Evolutionary conservation across 2,113 vertebrate species (phyloP).

Genomic region (Salminus brasiliensis): DNA sequence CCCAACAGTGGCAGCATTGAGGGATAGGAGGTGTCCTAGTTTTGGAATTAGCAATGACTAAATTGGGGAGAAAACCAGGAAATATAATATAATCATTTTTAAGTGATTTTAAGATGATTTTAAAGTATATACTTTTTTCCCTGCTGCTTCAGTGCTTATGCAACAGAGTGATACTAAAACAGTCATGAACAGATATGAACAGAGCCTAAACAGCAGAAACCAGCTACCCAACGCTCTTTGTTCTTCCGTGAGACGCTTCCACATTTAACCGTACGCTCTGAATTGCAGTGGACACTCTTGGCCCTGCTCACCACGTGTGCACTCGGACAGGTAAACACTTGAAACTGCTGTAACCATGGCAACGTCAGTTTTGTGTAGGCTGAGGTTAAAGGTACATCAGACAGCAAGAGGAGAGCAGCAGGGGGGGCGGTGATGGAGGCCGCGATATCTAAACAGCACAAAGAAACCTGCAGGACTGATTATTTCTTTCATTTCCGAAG

Average conservation of each 20-base stretch:
- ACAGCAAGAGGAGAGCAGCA: slow-evolving; percentile 45
- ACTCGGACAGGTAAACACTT: slow-evolving; percentile 54
- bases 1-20: too few relatives aligned
- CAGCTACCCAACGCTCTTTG: not conserved
- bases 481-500: slow-evolving; percentile 16
- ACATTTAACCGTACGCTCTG: slow-evolving; percentile 17
- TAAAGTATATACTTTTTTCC: too few relatives aligned
- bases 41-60: too few relatives aligned
- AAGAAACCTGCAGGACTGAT: slow-evolving; percentile 8
- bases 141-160: too few relatives aligned
- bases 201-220: too few relatives aligned
- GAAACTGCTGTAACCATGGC: slow-evolving; percentile 69
- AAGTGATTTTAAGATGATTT: too few relatives aligned
- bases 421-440: slow-evolving; percentile 58
- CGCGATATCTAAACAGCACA: slow-evolving; percentile 15
- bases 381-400: slow-evolving; percentile 65
- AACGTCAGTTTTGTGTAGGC: slow-evolving; percentile 60
- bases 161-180: not conserved
- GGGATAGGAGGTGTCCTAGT: too few relatives aligned
- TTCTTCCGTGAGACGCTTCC: not conserved
- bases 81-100: too few relatives aligned
- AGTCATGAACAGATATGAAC: not conserved
- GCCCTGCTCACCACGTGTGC: not conserved
- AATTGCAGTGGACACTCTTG: slow-evolving; percentile 9
- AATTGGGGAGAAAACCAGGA: too few relatives aligned